Percentiles rank a stretch among this genome's conserved stretches.
These are phyloP conservation scores for Silurus asotus DNA, from an alignment of 2,113 vertebrate genomes.

Conservation along the genomic window DNA sequence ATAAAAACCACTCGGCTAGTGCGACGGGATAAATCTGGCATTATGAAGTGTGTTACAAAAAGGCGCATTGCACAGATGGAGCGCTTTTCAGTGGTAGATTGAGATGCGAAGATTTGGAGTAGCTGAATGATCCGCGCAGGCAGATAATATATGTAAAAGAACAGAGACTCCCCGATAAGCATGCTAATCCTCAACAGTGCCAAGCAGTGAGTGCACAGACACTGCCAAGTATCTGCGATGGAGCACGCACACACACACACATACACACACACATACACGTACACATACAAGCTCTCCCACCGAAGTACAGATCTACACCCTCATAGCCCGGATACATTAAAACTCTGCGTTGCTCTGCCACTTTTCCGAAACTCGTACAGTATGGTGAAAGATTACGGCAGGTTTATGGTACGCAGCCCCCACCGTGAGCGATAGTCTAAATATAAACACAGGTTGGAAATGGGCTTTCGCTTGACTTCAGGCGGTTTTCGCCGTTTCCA, in stretches of 20 bases:
- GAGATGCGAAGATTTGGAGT: slow-evolving; percentile 51
- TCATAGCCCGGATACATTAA: slow-evolving; percentile 43
- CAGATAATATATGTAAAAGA: slow-evolving; percentile 60
- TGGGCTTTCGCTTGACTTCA: slow-evolving; percentile 64
- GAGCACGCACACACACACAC: slow-evolving; percentile 59
- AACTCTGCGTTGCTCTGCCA: slow-evolving; percentile 46
- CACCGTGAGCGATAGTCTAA: slow-evolving; percentile 59
- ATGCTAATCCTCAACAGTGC: slow-evolving; percentile 50
- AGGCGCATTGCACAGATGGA: slow-evolving; percentile 57
- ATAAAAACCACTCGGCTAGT: slow-evolving; percentile 39
- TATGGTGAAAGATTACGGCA: slow-evolving; percentile 52
- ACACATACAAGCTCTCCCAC: slow-evolving; percentile 14
- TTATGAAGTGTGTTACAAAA: slow-evolving; percentile 52
- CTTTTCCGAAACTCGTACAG: slow-evolving; percentile 54
- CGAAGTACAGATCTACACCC: slow-evolving; percentile 44
- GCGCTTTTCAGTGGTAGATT: slow-evolving; percentile 51
- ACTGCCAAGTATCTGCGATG: slow-evolving; percentile 67
- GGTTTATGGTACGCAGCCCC: slow-evolving; percentile 54
- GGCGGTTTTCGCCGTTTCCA: slow-evolving; percentile 61
- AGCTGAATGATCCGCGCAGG: slow-evolving; percentile 52
- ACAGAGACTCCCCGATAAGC: slow-evolving; percentile 58
- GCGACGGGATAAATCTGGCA: slow-evolving; percentile 52
- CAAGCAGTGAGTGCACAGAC: slow-evolving; percentile 52
- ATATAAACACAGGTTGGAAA: slow-evolving; percentile 62
- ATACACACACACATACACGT: slow-evolving; percentile 46